phyloP scores from a whole-genome alignment of 2,113 vertebrate genomes.

The Ophiodon elongatus region DNA sequence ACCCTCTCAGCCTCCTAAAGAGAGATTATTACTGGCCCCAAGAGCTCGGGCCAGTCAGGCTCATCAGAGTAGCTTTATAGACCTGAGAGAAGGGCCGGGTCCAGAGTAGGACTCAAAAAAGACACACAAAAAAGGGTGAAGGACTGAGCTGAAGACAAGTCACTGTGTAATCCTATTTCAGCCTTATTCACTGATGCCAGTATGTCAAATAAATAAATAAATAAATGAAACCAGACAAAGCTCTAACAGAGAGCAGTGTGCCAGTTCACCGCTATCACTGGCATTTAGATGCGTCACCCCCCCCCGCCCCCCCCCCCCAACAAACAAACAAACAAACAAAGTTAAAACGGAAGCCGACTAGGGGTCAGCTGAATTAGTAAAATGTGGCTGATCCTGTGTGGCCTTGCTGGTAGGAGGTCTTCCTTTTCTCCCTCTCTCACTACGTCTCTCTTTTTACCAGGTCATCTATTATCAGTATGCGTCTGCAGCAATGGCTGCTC shows the following conservation, averaged over 20 bases:
- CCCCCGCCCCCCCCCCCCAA: too few relatives aligned
- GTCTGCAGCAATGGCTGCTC: constrained; percentile 28
- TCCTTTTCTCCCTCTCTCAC: constrained; percentile 33
- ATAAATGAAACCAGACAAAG: constrained; percentile 27
- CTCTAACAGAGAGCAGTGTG: constrained; percentile 23
- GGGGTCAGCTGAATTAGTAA: constrained; percentile 58
- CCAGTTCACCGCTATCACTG: constrained; percentile 37
- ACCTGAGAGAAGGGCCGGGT: constrained; percentile 55
- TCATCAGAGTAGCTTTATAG: constrained; percentile 73
- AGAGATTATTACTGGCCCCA: constrained; percentile 80
- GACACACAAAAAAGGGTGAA: constrained; percentile 38
- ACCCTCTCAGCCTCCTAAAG: constrained; percentile 80
- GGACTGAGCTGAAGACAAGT: constrained; percentile 62
- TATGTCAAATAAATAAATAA: constrained; percentile 57
- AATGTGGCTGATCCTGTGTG: constrained; percentile 68
- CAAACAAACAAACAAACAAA: constrained; percentile 49
- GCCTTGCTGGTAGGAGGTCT: constrained; percentile 71
- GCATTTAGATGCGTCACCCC: constrained; percentile 12
- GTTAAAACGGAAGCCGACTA: constrained; percentile 19
- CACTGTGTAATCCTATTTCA: constrained; percentile 73
- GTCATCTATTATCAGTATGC: constrained; percentile 68
- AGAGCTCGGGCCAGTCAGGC: constrained; percentile 71
- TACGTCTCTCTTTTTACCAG: constrained; percentile 57
- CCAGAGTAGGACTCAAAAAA: constrained; percentile 54
- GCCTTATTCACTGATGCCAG: constrained; percentile 54